These are phyloP conservation scores for Drosophila dives DNA, from an alignment of 2,888 invertebrate genomes.

Conservation along the genomic window DNA sequence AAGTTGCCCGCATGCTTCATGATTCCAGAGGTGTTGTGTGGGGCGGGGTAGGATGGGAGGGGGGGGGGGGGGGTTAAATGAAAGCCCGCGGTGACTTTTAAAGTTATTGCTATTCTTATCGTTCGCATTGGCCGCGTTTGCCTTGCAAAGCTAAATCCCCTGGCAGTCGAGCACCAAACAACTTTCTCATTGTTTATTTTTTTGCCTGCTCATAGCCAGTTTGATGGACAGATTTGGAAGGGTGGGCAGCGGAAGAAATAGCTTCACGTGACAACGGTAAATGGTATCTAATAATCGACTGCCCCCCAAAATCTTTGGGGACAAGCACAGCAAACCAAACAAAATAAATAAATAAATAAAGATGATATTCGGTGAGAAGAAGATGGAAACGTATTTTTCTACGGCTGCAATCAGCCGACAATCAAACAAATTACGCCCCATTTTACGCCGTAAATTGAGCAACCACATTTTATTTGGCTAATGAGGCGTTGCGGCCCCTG, in stretches of 20 bases:
- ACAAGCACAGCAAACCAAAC: constrained; percentile 1
- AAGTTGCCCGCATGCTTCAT: constrained; percentile 39
- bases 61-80: not conserved
- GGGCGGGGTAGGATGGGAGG: not conserved
- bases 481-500: constrained; percentile 38
- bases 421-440: constrained; percentile 64
- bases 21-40: not conserved
- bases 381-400: constrained; percentile 56
- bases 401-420: constrained; percentile 52
- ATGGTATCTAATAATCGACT: constrained; percentile 58
- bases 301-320: constrained; percentile 46
- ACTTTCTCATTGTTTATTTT: not conserved
- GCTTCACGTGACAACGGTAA: constrained; percentile 63
- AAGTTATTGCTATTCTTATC: constrained; percentile 75
- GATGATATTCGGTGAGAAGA: constrained; percentile 26
- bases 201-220: constrained; percentile 32
- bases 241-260: not conserved
- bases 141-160: constrained; percentile 65
- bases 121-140: constrained; percentile 46
- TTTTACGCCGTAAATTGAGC: constrained; percentile 47
- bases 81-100: constrained; percentile 70
- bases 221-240: not conserved
- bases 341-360: constrained; percentile 23
- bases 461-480: constrained; percentile 46
- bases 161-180: constrained; percentile 41